phyloP scores from a whole-genome alignment of 2,113 vertebrate species.

The Alosa alosa region DNA sequence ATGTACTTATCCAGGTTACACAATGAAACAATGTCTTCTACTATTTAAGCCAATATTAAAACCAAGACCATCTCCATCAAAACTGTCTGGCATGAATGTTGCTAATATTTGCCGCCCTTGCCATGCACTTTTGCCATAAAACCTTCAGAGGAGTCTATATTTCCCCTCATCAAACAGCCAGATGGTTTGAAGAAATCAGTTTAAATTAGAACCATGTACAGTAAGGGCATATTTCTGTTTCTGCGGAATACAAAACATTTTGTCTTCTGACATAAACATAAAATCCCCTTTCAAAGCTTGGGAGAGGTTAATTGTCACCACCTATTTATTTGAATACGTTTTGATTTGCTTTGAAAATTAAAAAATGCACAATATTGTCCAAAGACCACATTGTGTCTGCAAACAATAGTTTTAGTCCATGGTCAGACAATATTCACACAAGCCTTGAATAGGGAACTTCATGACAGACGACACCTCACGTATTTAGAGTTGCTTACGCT shows the following conservation, averaged over 20 bases:
- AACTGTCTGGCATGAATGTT: neutral
- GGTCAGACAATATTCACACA: neutral
- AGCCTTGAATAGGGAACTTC: neutral
- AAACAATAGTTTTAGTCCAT: neutral
- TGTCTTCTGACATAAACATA: neutral
- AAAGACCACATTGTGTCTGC: neutral
- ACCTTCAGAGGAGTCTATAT: neutral
- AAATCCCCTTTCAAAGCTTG: slow-evolving; percentile 13
- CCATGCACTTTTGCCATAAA: neutral
- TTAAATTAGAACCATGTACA: slow-evolving; percentile 34
- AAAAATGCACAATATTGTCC: neutral
- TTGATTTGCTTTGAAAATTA: neutral
- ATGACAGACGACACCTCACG: neutral
- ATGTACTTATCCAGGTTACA: neutral
- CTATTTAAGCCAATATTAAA: neutral
- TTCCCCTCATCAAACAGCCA: neutral
- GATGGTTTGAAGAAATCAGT: neutral
- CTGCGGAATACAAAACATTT: neutral
- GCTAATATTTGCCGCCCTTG: neutral
- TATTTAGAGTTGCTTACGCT: neutral
- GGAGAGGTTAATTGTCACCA: neutral
- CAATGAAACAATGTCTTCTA: neutral
- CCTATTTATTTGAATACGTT: neutral
- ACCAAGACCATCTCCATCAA: neutral
- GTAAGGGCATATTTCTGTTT: slow-evolving; percentile 10